phyloP scores from a whole-genome alignment of 2,113 vertebrate genomes.

The Campylomormyrus numenius region DNA sequence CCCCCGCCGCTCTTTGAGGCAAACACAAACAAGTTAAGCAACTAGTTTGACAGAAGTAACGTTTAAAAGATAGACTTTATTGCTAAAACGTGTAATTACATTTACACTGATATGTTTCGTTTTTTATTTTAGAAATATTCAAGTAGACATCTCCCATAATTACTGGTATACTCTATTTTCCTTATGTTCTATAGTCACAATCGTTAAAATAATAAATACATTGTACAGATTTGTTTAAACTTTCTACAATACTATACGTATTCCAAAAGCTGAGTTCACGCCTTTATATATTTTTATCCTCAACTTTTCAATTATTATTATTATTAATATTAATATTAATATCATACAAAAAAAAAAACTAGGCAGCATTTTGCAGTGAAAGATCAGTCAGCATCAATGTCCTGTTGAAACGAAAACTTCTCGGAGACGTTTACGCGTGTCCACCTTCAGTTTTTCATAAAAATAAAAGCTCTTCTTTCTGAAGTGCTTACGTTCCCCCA shows the following conservation, averaged over 20 bases:
- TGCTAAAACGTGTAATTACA: slow-evolving; percentile 78
- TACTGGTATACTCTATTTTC: slow-evolving; percentile 78
- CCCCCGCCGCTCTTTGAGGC: background rate
- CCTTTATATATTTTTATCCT: slow-evolving; percentile 72
- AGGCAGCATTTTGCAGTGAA: slow-evolving; percentile 71
- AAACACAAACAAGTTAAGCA: slow-evolving; percentile 44
- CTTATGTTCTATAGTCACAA: slow-evolving; percentile 77
- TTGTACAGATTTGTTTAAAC: slow-evolving; percentile 74
- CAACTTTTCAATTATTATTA: slow-evolving; percentile 67
- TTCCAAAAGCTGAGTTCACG: slow-evolving; percentile 77
- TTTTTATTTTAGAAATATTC: slow-evolving; percentile 76
- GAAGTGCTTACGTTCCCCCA: slow-evolving; percentile 58
- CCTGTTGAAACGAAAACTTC: slow-evolving; percentile 60
- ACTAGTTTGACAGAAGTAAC: slow-evolving; percentile 51
- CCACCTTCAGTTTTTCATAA: slow-evolving; percentile 59
- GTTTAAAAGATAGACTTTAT: slow-evolving; percentile 81
- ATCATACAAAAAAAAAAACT: slow-evolving; percentile 68
- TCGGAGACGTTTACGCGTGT: slow-evolving; percentile 63
- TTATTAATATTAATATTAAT: slow-evolving; percentile 72
- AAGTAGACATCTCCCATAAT: slow-evolving; percentile 85
- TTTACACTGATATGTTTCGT: slow-evolving; percentile 76
- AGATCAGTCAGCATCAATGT: slow-evolving; percentile 65
- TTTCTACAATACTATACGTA: slow-evolving; percentile 77
- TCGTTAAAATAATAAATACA: slow-evolving; percentile 93
- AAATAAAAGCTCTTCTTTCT: slow-evolving; percentile 56